Conservation (phyloP, 2,888 invertebrate genomes). For the Ametastegia equiseti region DNA sequence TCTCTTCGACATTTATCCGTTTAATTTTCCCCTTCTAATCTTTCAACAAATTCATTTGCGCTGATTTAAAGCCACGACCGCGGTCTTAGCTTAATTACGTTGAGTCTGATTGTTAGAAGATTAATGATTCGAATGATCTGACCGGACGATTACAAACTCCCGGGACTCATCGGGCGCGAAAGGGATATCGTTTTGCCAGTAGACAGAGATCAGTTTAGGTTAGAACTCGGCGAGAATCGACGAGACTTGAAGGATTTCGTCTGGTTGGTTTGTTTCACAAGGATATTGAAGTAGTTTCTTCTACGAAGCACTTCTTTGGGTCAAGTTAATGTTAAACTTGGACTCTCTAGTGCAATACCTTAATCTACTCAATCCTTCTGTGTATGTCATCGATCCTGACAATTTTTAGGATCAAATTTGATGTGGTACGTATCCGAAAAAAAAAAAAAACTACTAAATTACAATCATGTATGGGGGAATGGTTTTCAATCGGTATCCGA, state of each 20-base stretch:
- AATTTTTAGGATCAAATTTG: neutral
- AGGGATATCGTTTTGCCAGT: neutral
- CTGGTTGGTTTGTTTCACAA: neutral
- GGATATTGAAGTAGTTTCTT: neutral
- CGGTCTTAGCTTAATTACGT: neutral
- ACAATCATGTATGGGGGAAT: too few species aligned
- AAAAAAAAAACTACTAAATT: neutral
- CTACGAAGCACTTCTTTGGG: neutral
- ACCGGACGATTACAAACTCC: neutral
- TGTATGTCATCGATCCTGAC: neutral
- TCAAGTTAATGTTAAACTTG: neutral
- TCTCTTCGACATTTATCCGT: neutral
- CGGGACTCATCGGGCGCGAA: neutral
- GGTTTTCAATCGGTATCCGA: too few species aligned
- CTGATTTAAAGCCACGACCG: neutral
- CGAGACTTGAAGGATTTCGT: neutral
- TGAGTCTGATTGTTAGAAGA: neutral
- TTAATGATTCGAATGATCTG: constrained; percentile 13
- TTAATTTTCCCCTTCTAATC: neutral
- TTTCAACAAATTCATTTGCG: neutral
- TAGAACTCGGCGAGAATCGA: neutral
- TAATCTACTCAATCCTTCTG: neutral
- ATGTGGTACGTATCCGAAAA: neutral
- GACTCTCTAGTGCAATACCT: neutral
- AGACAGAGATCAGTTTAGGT: neutral